Evolutionary conservation across 2,113 vertebrate genomes (phyloP).

Genomic region (Nannospalax galili): DNA sequence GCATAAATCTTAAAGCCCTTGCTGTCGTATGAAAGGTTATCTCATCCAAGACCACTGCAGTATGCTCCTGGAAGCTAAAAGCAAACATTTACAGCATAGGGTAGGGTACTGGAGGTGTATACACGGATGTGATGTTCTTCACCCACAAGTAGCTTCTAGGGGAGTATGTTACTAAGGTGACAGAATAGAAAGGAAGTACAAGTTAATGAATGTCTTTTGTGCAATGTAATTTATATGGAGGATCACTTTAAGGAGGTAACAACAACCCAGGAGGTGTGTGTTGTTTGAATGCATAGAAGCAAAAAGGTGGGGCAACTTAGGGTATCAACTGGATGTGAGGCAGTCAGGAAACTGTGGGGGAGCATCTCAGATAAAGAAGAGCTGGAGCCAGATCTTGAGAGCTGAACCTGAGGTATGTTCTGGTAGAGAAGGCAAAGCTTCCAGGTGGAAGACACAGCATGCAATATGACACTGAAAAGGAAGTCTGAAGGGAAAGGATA

Average conservation of each 20-base stretch:
- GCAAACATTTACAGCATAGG: background rate
- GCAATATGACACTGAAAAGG: rapidly evolving
- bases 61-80: background rate
- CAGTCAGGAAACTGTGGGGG: background rate
- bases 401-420: background rate
- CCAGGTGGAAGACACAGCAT: background rate
- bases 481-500: background rate
- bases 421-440: background rate
- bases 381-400: background rate
- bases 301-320: background rate
- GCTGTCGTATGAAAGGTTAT: background rate
- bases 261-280: background rate
- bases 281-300: background rate
- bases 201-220: background rate
- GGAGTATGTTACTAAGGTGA: background rate
- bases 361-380: background rate
- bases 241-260: background rate
- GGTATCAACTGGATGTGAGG: background rate
- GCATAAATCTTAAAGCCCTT: conserved; percentile 31
- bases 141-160: background rate
- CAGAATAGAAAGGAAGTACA: background rate
- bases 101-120: too few species aligned
- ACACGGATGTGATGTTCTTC: too few species aligned
- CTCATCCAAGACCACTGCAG: background rate
- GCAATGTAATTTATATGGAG: background rate